phyloP scores from a whole-genome alignment of 1,140 invertebrate species.

The Melitaea cinxia region DNA sequence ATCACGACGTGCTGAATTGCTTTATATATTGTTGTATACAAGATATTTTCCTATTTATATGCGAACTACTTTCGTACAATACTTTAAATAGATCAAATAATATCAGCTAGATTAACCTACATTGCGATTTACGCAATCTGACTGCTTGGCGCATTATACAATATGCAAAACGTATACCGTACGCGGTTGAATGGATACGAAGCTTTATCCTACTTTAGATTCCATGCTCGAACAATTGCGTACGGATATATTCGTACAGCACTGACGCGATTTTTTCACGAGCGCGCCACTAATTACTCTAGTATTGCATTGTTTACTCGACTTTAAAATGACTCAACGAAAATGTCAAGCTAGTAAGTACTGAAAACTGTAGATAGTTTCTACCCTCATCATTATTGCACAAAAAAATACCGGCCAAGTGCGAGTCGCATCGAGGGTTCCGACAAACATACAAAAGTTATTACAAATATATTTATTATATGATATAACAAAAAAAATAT shows the following conservation, averaged over 20 bases:
- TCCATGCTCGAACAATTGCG: conserved; percentile 12
- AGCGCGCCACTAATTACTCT: neutral
- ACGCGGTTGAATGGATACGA: conserved; percentile 25
- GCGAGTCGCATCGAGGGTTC: too few relatives aligned
- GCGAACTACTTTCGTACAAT: too few relatives aligned
- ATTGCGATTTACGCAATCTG: conserved; percentile 33
- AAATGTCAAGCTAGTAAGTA: neutral
- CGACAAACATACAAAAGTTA: too few relatives aligned
- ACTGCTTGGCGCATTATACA: conserved; percentile 31
- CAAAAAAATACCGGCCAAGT: too few relatives aligned
- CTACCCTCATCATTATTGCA: too few relatives aligned
- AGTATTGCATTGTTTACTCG: neutral
- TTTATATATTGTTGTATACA: too few relatives aligned
- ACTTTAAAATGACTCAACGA: neutral
- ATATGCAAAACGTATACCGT: conserved; percentile 31
- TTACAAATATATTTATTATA: too few relatives aligned
- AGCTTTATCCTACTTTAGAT: conserved; percentile 29
- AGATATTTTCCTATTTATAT: too few relatives aligned
- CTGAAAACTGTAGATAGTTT: neutral
- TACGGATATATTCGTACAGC: conserved; percentile 2
- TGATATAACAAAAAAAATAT: too few relatives aligned
- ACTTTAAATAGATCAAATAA: too few relatives aligned
- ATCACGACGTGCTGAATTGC: too few relatives aligned
- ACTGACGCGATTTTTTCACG: conserved; percentile 1
- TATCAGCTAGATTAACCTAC: conserved; percentile 36